These are phyloP conservation scores for Amaurobius ferox DNA, from an alignment of 2,888 invertebrate genomes.

Conservation along the genomic window DNA sequence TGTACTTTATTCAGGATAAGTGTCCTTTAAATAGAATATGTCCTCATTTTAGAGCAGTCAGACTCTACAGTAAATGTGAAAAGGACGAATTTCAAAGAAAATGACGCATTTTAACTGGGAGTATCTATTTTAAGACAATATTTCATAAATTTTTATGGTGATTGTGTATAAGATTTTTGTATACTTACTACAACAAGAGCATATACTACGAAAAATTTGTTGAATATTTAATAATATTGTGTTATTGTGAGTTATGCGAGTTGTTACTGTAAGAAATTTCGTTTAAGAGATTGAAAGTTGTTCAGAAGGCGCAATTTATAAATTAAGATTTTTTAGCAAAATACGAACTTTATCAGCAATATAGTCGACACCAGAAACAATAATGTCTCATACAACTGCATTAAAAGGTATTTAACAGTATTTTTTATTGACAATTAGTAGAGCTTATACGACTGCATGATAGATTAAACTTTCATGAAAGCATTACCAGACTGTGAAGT, in stretches of 20 bases:
- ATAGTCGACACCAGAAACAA: no score
- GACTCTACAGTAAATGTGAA: background rate
- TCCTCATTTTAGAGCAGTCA: background rate
- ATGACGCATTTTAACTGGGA: background rate
- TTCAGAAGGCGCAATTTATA: background rate
- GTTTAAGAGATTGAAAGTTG: background rate
- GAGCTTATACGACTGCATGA: background rate
- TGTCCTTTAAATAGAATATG: slow-evolving; percentile 5
- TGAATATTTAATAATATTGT: background rate
- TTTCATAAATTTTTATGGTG: slow-evolving; percentile 4
- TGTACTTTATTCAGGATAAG: slow-evolving; percentile 1
- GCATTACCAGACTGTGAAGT: no score
- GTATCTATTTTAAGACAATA: background rate
- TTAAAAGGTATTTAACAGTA: no score
- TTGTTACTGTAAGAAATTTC: background rate
- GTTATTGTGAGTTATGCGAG: background rate
- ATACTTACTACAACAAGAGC: background rate
- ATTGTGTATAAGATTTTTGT: background rate
- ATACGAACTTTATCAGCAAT: background rate
- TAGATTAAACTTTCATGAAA: no score
- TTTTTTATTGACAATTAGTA: background rate
- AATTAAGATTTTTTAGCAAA: background rate
- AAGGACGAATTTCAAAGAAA: background rate
- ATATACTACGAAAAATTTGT: background rate
- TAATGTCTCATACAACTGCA: no score